Evolutionary conservation across 2,888 invertebrate species (phyloP), one percentile per base, ranked within the genome.

Genomic region (Cerceris rybyensis): DNA sequence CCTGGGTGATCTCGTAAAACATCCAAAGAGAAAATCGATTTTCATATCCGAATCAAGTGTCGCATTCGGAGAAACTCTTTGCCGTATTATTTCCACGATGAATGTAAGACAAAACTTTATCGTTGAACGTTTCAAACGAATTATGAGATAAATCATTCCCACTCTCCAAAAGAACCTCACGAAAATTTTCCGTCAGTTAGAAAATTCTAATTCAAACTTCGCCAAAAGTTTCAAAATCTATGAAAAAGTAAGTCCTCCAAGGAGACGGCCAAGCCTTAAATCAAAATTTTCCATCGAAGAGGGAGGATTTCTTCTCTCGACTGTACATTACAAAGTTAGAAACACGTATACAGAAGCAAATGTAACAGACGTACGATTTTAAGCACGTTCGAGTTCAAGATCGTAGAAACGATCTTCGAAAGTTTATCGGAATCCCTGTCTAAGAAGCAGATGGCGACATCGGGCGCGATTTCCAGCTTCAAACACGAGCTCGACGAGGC

Each of bases 391-490:
- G n/a, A 52, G 41, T 54, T 59, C 69, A 50, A 59, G 41, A 58
- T 60, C 64, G 68, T 71, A 67, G 67, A 58, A 78, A 73, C 79
- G 74, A 78, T 79, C 59, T 67, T 73, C 16, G 59, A 75, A 75
- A 73, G 70, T 81, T 78, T 70, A 78, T 78, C 57, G 64, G 41
- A 65, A 46, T 50, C 6, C 43, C 52, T 49, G 77, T 11, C 39
- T 69, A 8, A 13, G 57, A 39, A 54, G 9, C 73, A 79, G 79
- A 72, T 79, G 79, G 59, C 66, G 57, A 58, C 58, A 46, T 57
- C 50, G 64, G 65, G 16, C 65, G 41, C 57, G 39, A 28, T 17
- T 68, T 46, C 17, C 16, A 61, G 55, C 8, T 17, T 43, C 43
- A 9, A 58, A 39, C 61, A 41, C 57, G 57, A 39, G 41, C 39